Conservation (phyloP, 92 coral and sea anemone genomes). For the Phenganax stokvisi region DNA sequence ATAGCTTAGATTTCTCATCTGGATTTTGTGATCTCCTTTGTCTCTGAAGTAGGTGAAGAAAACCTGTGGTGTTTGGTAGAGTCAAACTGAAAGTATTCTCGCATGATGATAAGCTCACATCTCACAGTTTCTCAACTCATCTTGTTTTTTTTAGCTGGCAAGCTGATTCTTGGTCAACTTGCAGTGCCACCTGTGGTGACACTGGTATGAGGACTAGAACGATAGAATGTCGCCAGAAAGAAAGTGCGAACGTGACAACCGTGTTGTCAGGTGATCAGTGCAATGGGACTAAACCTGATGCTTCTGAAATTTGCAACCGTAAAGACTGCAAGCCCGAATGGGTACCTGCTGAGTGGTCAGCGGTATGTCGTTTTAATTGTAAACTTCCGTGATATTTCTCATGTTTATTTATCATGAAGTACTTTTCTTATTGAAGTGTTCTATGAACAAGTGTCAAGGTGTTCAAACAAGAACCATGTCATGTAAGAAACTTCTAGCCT, state of each 20-base stretch:
- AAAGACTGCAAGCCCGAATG: constrained; percentile 52
- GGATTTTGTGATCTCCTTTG: background rate
- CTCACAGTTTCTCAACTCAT: background rate
- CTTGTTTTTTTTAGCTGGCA: constrained; percentile 17
- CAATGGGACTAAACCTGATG: constrained; percentile 1
- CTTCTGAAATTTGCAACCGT: constrained; percentile 18
- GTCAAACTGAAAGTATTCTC: background rate
- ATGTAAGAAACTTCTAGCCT: constrained; percentile 6
- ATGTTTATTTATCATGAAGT: background rate
- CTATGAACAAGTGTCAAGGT: constrained; percentile 31
- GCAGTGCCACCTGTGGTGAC: constrained; percentile 30
- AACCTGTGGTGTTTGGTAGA: background rate
- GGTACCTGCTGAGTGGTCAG: constrained; percentile 60
- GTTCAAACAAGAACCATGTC: constrained; percentile 9
- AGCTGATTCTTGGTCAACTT: constrained; percentile 5
- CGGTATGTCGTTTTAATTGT: constrained; percentile 43
- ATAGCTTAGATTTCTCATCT: background rate
- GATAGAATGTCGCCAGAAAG: constrained; percentile 28
- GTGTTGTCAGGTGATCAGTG: constrained; percentile 21
- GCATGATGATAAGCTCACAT: background rate
- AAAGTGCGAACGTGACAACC: background rate
- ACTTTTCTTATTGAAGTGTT: constrained; percentile 13
- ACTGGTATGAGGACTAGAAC: constrained; percentile 21
- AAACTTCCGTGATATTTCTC: background rate
- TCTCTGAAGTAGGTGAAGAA: background rate